Percentiles rank a stretch among this genome's conserved stretches.
Conservation (phyloP, 2,888 invertebrate species). For the Palloptera scutellata region DNA sequence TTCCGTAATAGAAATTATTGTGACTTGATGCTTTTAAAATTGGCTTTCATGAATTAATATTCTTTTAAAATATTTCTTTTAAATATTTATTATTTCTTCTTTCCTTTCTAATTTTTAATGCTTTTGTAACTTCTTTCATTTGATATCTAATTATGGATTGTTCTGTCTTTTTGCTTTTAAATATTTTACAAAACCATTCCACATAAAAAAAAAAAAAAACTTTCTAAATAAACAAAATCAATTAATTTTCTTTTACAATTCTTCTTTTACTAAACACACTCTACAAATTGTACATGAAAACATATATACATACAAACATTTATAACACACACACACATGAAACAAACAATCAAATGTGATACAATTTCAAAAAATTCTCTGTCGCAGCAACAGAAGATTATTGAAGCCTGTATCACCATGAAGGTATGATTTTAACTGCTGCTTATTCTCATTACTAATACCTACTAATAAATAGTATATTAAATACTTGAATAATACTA, state of each 20-base stretch:
- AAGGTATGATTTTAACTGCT: constrained; percentile 73
- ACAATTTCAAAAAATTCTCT: constrained; percentile 66
- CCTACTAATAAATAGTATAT: no score
- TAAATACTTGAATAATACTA: constrained; percentile 11
- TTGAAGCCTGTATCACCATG: constrained; percentile 92
- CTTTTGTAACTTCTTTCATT: background rate
- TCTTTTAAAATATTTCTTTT: background rate
- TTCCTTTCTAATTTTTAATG: background rate
- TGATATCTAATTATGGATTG: background rate
- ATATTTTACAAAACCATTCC: constrained; percentile 26
- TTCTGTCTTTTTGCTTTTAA: constrained; percentile 16
- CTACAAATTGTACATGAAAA: no score
- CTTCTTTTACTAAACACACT: constrained; percentile 39
- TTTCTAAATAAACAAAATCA: constrained; percentile 33
- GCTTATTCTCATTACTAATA: constrained; percentile 25
- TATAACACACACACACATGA: constrained; percentile 43
- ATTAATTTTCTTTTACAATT: constrained; percentile 39
- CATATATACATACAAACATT: constrained; percentile 37
- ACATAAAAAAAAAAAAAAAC: constrained; percentile 39
- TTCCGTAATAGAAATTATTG: no score
- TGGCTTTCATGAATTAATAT: background rate
- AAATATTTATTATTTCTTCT: background rate
- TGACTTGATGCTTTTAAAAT: no score
- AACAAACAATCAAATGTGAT: constrained; percentile 44
- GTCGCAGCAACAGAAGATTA: constrained; percentile 79